These are phyloP conservation scores for Prosopocoilus inquinatus DNA, from an alignment of 2,888 invertebrate genomes.

Conservation along the genomic window DNA sequence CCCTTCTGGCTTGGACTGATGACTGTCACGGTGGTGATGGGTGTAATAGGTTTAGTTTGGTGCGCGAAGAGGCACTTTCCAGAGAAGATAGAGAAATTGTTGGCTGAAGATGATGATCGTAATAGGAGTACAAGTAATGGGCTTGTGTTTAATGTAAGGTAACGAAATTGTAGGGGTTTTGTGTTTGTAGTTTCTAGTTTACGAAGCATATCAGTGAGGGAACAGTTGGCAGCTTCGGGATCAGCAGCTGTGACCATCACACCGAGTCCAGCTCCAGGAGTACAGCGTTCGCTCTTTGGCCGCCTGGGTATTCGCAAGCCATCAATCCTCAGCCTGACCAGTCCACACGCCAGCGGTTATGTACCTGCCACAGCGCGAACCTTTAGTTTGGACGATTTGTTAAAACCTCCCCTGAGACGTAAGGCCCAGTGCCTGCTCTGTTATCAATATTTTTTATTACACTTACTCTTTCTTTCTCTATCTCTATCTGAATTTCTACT, in stretches of 20 bases:
- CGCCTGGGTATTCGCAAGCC: conserved; percentile 86
- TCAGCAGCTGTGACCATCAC: conserved; percentile 47
- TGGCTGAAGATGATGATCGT: conserved; percentile 76
- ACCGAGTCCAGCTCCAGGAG: conserved; percentile 54
- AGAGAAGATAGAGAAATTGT: conserved; percentile 78
- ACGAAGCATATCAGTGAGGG: conserved; percentile 60
- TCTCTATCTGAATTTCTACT: conserved; percentile 27
- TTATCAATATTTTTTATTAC: conserved; percentile 19
- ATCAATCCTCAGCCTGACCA: conserved; percentile 79
- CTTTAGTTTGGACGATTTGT: conserved; percentile 86
- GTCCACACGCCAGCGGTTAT: conserved; percentile 56
- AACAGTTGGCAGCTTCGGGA: conserved; percentile 54
- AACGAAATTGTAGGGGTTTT: conserved; percentile 3
- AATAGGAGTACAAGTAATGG: conserved; percentile 54
- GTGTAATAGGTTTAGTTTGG: conserved; percentile 77
- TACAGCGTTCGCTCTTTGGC: conserved; percentile 70
- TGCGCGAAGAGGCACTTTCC: conserved; percentile 84
- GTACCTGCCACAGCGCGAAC: conserved; percentile 69
- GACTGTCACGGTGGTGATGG: conserved; percentile 77
- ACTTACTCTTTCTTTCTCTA: conserved; percentile 25
- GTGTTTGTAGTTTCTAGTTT: conserved; percentile 40
- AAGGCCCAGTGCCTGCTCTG: conserved; percentile 55
- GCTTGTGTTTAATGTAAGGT: neutral
- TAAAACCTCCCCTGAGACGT: conserved; percentile 80
- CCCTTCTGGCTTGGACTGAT: conserved; percentile 88